phyloP scores from a whole-genome alignment of 2,113 vertebrate species.

The Tautogolabrus adspersus region DNA sequence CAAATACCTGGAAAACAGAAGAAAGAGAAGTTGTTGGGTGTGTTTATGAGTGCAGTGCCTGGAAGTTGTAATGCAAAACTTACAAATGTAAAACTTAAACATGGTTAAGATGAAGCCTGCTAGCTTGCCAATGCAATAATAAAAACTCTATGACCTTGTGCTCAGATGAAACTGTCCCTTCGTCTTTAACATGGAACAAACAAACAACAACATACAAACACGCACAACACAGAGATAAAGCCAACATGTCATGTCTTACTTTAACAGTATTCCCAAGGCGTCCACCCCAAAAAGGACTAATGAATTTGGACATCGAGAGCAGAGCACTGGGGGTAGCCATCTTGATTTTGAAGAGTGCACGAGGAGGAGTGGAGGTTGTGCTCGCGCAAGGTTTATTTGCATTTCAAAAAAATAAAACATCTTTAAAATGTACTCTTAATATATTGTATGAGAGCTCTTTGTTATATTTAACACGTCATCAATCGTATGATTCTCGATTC shows the following conservation, averaged over 20 bases:
- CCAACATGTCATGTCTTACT: slow-evolving; percentile 61
- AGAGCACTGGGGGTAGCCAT: slow-evolving; percentile 77
- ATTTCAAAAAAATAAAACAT: no score
- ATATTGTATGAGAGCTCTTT: no score
- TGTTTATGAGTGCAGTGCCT: not conserved
- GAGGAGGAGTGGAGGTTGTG: not conserved
- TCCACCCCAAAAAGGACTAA: slow-evolving; percentile 72
- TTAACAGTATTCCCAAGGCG: slow-evolving; percentile 70
- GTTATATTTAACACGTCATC: no score
- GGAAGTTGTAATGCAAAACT: no score
- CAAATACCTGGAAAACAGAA: slow-evolving; percentile 73
- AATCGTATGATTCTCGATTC: not conserved
- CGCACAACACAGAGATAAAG: not conserved
- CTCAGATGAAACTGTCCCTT: not conserved
- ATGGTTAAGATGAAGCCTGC: not conserved
- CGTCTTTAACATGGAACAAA: not conserved
- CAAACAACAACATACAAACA: not conserved
- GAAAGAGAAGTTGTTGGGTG: fast-evolving
- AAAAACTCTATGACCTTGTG: slow-evolving; percentile 73
- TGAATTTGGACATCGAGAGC: slow-evolving; percentile 71
- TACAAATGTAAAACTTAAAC: no score
- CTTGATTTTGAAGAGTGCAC: slow-evolving; percentile 57
- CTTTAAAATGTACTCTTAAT: no score
- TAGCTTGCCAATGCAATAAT: slow-evolving; percentile 1
- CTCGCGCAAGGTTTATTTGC: not conserved